phyloP scores from a whole-genome alignment of 2,113 vertebrate genomes.

The Oreochromis tanganicae region DNA sequence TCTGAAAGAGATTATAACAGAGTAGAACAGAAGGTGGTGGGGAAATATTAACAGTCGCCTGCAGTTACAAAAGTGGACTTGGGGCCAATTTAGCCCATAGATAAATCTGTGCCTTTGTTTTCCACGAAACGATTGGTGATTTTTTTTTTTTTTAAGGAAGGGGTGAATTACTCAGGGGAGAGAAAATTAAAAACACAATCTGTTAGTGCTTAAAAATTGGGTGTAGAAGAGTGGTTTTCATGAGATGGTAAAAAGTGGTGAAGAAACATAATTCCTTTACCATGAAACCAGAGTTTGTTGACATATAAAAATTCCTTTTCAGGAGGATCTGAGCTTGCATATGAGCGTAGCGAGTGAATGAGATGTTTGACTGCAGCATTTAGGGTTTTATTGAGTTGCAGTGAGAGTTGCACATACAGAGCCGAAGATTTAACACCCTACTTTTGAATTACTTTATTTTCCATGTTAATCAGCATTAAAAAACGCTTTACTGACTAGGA shows the following conservation, averaged over 20 bases:
- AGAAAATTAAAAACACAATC: neutral
- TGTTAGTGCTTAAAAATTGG: neutral
- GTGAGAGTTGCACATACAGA: conserved; percentile 12
- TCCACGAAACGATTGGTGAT: neutral
- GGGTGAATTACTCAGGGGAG: neutral
- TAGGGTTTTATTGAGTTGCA: neutral
- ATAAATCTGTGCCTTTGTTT: neutral
- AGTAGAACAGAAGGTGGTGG: neutral
- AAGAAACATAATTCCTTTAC: neutral
- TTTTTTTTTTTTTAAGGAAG: neutral
- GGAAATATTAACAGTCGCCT: neutral
- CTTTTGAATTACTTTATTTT: neutral
- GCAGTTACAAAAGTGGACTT: neutral
- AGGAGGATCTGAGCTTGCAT: neutral
- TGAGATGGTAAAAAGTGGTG: neutral
- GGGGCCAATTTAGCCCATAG: neutral
- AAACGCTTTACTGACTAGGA: neutral
- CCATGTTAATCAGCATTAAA: neutral
- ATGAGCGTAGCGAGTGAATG: neutral
- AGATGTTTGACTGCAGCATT: neutral
- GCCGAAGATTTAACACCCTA: conserved; percentile 23
- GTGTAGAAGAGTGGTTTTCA: neutral
- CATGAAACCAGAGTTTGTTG: neutral
- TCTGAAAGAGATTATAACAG: neutral
- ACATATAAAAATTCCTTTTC: neutral